phyloP scores from a whole-genome alignment of 2,888 invertebrate genomes.

The Nomada ruficornis region DNA sequence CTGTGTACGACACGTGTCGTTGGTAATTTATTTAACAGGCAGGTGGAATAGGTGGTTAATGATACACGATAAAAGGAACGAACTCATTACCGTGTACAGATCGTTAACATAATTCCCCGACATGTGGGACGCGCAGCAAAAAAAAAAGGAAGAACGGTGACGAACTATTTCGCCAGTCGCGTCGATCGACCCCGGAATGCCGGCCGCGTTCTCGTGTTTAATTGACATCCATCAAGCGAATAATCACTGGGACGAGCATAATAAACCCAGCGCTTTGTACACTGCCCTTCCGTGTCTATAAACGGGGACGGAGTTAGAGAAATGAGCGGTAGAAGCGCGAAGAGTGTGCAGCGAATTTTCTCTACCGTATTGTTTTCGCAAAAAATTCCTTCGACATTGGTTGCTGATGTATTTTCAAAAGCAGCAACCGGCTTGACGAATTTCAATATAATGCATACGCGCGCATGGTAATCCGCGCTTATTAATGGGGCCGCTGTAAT shows the following conservation, averaged over 20 bases:
- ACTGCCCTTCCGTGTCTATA: constrained; percentile 16
- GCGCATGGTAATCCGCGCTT: not conserved
- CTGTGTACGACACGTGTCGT: constrained; percentile 26
- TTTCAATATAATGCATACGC: not conserved
- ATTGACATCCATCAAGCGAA: constrained; percentile 59
- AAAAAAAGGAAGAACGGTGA: constrained; percentile 16
- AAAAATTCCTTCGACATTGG: constrained; percentile 1
- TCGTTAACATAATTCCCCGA: constrained; percentile 51
- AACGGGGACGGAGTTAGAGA: constrained; percentile 1
- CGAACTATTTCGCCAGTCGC: constrained; percentile 38
- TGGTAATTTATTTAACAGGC: constrained; percentile 49
- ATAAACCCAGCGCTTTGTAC: constrained; percentile 44
- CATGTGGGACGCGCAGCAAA: not conserved
- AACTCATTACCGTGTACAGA: constrained; percentile 34
- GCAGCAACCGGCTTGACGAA: not conserved
- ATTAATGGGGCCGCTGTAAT: not conserved
- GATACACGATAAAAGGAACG: constrained; percentile 47
- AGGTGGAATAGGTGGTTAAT: constrained; percentile 23
- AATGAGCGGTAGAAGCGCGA: constrained; percentile 9
- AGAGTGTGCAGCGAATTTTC: constrained; percentile 6
- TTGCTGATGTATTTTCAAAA: not conserved
- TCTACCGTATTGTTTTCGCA: not conserved
- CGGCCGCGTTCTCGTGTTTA: constrained; percentile 56
- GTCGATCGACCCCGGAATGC: constrained; percentile 50
- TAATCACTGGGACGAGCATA: constrained; percentile 57